Conservation (phyloP, 2,888 invertebrate species). For the Octonoba sinensis region DNA sequence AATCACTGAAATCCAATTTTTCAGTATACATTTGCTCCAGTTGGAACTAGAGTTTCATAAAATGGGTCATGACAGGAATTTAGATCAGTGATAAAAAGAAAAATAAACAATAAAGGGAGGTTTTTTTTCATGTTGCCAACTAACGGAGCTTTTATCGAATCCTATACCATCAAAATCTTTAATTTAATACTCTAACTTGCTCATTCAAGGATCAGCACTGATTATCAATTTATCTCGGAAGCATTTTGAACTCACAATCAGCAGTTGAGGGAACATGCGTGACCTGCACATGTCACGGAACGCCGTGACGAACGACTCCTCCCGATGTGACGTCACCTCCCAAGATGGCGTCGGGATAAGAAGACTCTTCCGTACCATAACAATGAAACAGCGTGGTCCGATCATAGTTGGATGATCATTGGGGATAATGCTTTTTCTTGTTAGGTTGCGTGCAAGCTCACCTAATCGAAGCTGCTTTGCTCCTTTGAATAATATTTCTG, state of each 20-base stretch:
- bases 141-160: not conserved
- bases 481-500: conserved; percentile 36
- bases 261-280: conserved; percentile 30
- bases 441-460: conserved; percentile 45
- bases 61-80: conserved; percentile 28
- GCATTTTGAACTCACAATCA: conserved; percentile 33
- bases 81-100: conserved; percentile 29
- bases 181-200: conserved; percentile 27
- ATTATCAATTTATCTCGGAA: conserved; percentile 47
- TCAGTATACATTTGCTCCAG: too few relatives aligned
- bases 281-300: conserved; percentile 37
- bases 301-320: conserved; percentile 56
- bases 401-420: conserved; percentile 52
- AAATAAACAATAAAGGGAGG: conserved; percentile 32
- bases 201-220: conserved; percentile 24
- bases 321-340: conserved; percentile 49
- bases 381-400: conserved; percentile 41
- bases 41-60: not conserved
- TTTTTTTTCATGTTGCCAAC: not conserved
- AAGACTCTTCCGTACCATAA: conserved; percentile 1
- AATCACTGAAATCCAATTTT: too few relatives aligned
- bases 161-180: conserved; percentile 31
- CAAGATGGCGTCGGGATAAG: conserved; percentile 40
- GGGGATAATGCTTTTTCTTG: conserved; percentile 52
- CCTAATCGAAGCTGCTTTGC: conserved; percentile 52